Evolutionary conservation across 2,797 vertebrate genomes (phyloP), one percentile per base, ranked within the genome.

Genomic region (Salmo trutta): DNA sequence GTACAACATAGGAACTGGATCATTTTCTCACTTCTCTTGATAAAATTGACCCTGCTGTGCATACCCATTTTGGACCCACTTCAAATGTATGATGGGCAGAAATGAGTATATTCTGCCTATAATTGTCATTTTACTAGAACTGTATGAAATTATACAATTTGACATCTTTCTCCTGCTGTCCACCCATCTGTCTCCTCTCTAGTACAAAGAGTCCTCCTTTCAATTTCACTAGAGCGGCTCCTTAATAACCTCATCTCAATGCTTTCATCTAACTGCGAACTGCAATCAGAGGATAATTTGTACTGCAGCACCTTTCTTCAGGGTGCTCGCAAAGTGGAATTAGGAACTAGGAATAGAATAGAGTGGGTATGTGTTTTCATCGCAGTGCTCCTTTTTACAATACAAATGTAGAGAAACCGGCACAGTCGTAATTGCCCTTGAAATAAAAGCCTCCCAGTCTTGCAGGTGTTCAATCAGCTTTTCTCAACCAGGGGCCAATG

Each of bases 201-300:
- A 24, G 59, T 24, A 64, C 59, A 24, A 24, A 27, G 21, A 24
- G 59, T 33, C 29, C 27, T 67, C 65, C 59, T 24, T 47, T 24
- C 59, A 64, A 24, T 64, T 64, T 64, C 59, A 64, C 59, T 64
- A 64, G 21, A 12, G 59, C 21, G 21, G 21, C 21, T 24, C 1
- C 12, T 64, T 24, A 64, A 12, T 47, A 47, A 29, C 65, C 65
- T 67, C 65, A 29, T 33, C 65, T 67, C 65, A 29, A 15, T 33
- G 27, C 29, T 67, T 33, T 67, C 65, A 29, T 67, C 65, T 64
- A 64, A 64, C 59, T 24, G 59, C 59, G 24, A 64, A 64, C 59
- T 64, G 59, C 59, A 64, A 64, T 64, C 59, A 64, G 59, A 27
- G 21, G 24, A 12, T 24, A 3, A 24, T 64, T 64, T 24, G n/a